Base-by-base conservation (phyloP, 2,797 vertebrate genomes). In the Pyrocephalus nanus region DNA sequence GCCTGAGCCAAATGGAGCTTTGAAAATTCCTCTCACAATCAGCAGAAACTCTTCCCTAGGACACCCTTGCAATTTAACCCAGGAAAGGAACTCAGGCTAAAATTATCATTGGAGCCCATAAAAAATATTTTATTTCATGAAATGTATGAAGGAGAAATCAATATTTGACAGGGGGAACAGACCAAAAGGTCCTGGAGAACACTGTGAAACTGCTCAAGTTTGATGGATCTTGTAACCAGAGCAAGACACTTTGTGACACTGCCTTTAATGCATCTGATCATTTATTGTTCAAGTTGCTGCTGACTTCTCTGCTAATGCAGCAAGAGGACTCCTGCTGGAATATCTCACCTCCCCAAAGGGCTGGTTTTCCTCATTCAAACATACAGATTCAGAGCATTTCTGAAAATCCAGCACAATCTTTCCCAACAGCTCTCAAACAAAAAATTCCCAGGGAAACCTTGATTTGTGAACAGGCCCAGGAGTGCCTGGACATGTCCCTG, bases 401-500 rank as follows among this genome's bases (percentile, higher is more conserved):
- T 61, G 51, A 84, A 88, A 81, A 91, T 11, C 19, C 57, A 50
- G 34, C 25, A 38, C 14, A 38, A 11, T 23, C 38, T 32, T 47
- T 79, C 72, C 57, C 50, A 61, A 23, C 9, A 65, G 51, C 23
- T 77, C 69, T 65, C 42, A 47, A 71, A 53, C 5, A 30, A 65
- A 30, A 76, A 38, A 32, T 15, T 3, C 13, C 18, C 51, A 43
- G 60, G 36, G 70, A 65, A 65, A 14, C 6, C 23, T 15, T 1
- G 2, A 50, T 16, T 16, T 13, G 12, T 1, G 13, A 66, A 38
- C 0, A 38, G 47, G 19, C 3, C 10, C 29, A 15, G 42, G 26
- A 40, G 22, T 8, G 27, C 4, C 26, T 2, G 6, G 47, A 29
- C 3, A 3, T 1, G 6, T 13, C 12, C 9, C 12, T 0, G 0